Evolutionary conservation across 2,797 vertebrate genomes (phyloP).

Genomic region (Setipinna tenuifilis): DNA sequence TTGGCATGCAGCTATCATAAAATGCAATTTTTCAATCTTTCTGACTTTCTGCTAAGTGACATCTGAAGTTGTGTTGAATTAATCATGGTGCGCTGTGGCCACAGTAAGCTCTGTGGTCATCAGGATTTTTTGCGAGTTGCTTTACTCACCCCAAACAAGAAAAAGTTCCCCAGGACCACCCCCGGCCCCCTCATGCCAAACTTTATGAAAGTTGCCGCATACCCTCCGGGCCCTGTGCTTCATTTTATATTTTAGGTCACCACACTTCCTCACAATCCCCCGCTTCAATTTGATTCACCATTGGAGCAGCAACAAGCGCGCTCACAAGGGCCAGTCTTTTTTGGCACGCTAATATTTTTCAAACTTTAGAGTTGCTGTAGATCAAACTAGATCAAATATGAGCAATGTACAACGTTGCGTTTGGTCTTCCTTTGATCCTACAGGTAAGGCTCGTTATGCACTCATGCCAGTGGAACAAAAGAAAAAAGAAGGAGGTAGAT

Average conservation of each 20-base stretch:
- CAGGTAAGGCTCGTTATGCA: background rate
- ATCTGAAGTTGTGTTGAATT: conserved; percentile 28
- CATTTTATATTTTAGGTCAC: background rate
- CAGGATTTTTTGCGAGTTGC: conserved; percentile 2
- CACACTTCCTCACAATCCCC: background rate
- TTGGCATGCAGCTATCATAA: background rate
- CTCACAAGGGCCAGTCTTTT: background rate
- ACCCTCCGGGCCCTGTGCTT: background rate
- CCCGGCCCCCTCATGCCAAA: background rate
- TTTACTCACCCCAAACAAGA: background rate
- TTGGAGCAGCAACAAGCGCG: background rate
- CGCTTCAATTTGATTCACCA: background rate
- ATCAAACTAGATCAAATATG: background rate
- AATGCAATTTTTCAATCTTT: background rate
- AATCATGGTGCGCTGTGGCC: background rate
- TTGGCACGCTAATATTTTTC: background rate
- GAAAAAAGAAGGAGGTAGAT: background rate
- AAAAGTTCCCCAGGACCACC: conserved; percentile 11
- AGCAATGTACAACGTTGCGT: background rate
- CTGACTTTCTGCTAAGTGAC: background rate
- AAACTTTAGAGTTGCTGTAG: background rate
- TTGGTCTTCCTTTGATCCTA: background rate
- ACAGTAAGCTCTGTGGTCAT: background rate
- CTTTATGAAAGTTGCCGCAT: background rate
- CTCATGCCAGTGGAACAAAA: background rate